phyloP scores from a whole-genome alignment of 2,113 vertebrate genomes.

The Sclerurus mexicanus region DNA sequence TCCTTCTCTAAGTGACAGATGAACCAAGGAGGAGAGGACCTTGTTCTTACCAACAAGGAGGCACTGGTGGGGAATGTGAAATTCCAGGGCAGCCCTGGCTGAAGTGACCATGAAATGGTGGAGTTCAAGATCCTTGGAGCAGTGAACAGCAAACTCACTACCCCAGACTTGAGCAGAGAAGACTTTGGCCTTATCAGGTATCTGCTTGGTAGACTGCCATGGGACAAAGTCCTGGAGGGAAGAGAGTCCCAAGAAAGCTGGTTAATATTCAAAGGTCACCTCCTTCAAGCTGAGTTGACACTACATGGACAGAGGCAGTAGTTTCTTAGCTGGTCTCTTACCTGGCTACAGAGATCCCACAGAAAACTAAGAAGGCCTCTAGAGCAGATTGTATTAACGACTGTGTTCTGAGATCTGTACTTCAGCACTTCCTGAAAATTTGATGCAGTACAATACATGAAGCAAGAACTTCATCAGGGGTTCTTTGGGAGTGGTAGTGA shows the following conservation, averaged over 20 bases:
- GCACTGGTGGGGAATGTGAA: neutral
- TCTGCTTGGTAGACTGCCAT: neutral
- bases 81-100: neutral
- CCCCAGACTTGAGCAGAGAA: neutral
- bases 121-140: neutral
- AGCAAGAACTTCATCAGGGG: neutral
- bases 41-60: neutral
- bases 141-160: neutral
- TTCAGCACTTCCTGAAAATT: neutral
- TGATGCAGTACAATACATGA: neutral
- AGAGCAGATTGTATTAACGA: neutral
- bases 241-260: neutral
- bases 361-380: neutral
- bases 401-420: neutral
- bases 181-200: neutral
- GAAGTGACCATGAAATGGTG: neutral
- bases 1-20: neutral
- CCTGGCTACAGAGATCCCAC: neutral
- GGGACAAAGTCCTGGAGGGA: neutral
- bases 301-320: neutral
- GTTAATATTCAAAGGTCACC: neutral
- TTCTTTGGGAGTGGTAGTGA: neutral
- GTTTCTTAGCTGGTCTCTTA: neutral
- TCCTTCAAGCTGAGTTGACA: neutral
- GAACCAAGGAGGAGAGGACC: accelerated